Base-by-base conservation (phyloP, 30 jellyfish, hydroid and myxozoan species). In the Pseudorhiza aurosa region DNA sequence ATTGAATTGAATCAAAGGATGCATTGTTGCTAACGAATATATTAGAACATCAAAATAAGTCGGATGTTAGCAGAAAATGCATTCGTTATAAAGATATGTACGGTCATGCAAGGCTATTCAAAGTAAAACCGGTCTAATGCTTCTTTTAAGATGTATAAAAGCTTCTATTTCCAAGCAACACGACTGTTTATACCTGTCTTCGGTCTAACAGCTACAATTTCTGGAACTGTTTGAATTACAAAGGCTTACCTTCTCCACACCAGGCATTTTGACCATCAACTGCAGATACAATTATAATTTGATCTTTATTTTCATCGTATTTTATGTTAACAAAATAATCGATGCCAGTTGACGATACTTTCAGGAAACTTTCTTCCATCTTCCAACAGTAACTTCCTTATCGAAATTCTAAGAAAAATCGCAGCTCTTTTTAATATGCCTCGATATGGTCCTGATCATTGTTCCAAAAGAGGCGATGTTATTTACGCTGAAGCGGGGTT, bases 201-300 rank as follows among this genome's bases (percentile, higher is more conserved):
- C n/a, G n/a, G n/a, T n/a, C n/a, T n/a, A n/a, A n/a, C n/a, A n/a
- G n/a, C n/a, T n/a, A n/a, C n/a, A n/a, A n/a, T n/a, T n/a, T n/a
- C n/a, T n/a, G n/a, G n/a, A n/a, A n/a, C n/a, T n/a, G n/a, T n/a
- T n/a, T n/a, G n/a, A n/a, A n/a, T n/a, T n/a, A n/a, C n/a, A n/a
- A n/a, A n/a, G n/a, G n/a, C n/a, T n/a, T 80, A 80, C 91, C 91
- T 43, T 80, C 70, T 2, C 91, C 91, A 26, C 45, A 63, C 91
- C 91, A 80, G 15, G 28, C 82, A 10, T 55, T 45, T 1, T 24
- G 22, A 22, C 78, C 91, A 65, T 80, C 80, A 24, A 80, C 76
- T 18, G 60, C 59, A 11, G 83, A 32, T 17, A 80, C 17, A 30
- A 29, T 24, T 28, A 80, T 44, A 0, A 3, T 10, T 1, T 12